Evolutionary conservation across 1,140 invertebrate species (phyloP), one percentile per base, ranked within the genome.

Genomic region (Matsumurasca onukii): DNA sequence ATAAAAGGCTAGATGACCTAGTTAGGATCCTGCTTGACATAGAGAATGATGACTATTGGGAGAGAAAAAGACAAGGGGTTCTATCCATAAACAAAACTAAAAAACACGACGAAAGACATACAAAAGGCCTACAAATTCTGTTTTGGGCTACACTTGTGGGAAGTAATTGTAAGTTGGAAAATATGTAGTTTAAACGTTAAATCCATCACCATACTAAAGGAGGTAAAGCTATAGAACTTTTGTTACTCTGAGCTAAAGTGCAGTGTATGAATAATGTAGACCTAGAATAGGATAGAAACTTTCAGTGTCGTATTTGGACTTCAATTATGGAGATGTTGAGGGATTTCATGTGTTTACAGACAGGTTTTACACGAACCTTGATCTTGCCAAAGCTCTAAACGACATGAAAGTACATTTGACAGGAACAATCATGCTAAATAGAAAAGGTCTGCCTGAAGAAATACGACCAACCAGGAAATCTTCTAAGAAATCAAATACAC

Each of bases 341-440:
- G 63, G 63, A 3, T 24, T 65, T 5, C 63, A 65, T 65, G 63
- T 62, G 3, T 62, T 62, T 27, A 62, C 59, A 3, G 31, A 65
- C 25, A 48, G 63, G 13, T 39, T 65, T 48, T 65, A 65, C 25
- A 65, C 63, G 12, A 65, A 39, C 31, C 25, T 65, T 9, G 63
- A 65, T 17, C 25, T 34, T 9, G 63, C 63, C 5, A 2, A 3
- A 22, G 63, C 63, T 15, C 25, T 65, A 22, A n/a, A 24, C 22
- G 31, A 65, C 22, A 45, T 48, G n/a, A 65, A 65, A 65, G 31
- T 65, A 5, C 63, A 65, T 39, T 17, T 65, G 12, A 65, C 63
- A 5, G 63, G 31, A 3, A 65, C 63, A 5, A 65, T 65, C 31
- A 48, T 48, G 29, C 3, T 2, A n/a, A 65, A 45, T 34, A 5